Percentiles rank a stretch among this genome's conserved stretches.
phyloP scores from a whole-genome alignment of 1,140 invertebrate genomes.

The Papilio dardanus region DNA sequence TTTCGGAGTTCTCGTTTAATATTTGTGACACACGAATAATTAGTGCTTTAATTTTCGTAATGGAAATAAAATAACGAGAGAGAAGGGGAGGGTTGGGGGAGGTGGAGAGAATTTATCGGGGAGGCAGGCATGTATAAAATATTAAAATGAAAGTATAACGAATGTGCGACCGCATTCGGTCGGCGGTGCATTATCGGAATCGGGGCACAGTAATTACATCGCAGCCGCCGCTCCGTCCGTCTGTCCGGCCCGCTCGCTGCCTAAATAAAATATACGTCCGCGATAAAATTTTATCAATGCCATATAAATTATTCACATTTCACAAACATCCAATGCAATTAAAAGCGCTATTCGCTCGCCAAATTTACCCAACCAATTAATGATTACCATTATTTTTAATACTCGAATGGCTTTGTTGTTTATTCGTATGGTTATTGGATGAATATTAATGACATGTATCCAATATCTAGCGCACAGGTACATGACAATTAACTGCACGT shows the following conservation, averaged over 20 bases:
- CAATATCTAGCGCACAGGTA: neutral
- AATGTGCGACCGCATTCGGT: slow-evolving; percentile 73
- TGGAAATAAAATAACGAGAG: slow-evolving; percentile 61
- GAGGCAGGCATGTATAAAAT: slow-evolving; percentile 68
- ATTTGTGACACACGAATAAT: slow-evolving; percentile 49
- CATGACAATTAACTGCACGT: neutral
- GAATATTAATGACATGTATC: slow-evolving; percentile 5
- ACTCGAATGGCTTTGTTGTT: slow-evolving; percentile 33
- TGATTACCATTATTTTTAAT: slow-evolving; percentile 44
- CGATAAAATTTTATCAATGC: slow-evolving; percentile 73
- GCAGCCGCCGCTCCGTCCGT: slow-evolving; percentile 69
- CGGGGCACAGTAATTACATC: slow-evolving; percentile 80
- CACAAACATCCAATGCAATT: slow-evolving; percentile 55
- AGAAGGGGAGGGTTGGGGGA: slow-evolving; percentile 52
- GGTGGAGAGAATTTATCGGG: slow-evolving; percentile 68
- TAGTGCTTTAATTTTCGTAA: slow-evolving; percentile 40
- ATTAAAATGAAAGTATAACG: slow-evolving; percentile 78
- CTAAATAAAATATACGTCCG: slow-evolving; percentile 69
- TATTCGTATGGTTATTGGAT: slow-evolving; percentile 26
- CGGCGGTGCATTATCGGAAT: slow-evolving; percentile 77
- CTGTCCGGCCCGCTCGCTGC: slow-evolving; percentile 65
- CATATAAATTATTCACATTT: slow-evolving; percentile 58
- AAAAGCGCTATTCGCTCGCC: slow-evolving; percentile 48
- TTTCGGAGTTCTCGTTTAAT: slow-evolving; percentile 46
- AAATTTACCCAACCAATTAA: slow-evolving; percentile 51